Evolutionary conservation across 2,888 invertebrate species (phyloP), one percentile per base, ranked within the genome.

Genomic region (Euclidia mi): DNA sequence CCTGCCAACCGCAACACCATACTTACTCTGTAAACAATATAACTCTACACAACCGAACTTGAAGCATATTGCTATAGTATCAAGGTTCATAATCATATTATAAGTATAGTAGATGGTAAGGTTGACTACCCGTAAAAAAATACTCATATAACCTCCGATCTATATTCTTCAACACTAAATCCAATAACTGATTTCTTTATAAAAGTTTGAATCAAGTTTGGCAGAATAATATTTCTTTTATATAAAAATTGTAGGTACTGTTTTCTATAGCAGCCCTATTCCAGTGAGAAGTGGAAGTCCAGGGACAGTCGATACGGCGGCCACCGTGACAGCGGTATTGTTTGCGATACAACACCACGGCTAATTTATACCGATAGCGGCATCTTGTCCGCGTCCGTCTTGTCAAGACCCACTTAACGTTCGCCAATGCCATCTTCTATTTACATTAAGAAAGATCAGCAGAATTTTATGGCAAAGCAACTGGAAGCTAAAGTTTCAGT

Each of bases 311-410:
- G 87, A 90, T 89, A 87, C 82, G 78, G 70, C 76, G 83, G 88
- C 88, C 87, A 87, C 88, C 88, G 83, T 87, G 90, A 90, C 89
- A 89, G 85, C 85, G 81, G 89, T 87, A 92, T 92, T 91, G 92
- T 92, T 88, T 79, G 79, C 85, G 82, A 82, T 85, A 86, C 88
- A 84, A 87, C 87, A 82, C 82, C 84, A 75, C 76, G 69, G 84
- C 89, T 91, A 92, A 92, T 93, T 93, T 93, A 92, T 91, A 90
- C 85, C 82, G 89, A 90, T 90, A 81, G 85, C 76, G 76, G 82
- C 82, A 81, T 87, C 88, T 87, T 87, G 89, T 88, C 79, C 71
- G 78, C 77, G 82, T 80, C 82, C 76, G 79, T 82, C 75, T 72
- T 49, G 48, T 53, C 45, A 35, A 66, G 49, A 52, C 50, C 55